Evolutionary conservation across 2,888 invertebrate genomes (phyloP), one percentile per base, ranked within the genome.

Genomic region (Leptarthrus brevirostris): DNA sequence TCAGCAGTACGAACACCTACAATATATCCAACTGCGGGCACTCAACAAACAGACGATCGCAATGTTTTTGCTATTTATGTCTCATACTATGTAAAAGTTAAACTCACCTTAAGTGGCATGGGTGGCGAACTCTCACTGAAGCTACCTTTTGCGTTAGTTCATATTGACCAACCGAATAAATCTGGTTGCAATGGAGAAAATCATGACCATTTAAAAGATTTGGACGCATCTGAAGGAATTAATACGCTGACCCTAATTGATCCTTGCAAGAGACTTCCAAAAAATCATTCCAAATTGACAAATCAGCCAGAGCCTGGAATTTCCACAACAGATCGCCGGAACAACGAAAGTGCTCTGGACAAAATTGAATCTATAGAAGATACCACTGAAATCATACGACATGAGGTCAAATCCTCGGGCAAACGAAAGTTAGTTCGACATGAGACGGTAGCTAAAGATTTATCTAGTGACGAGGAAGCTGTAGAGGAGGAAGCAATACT

Each of bases 1-100:
- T 89, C 89, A 3, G 89, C 89, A n/a, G 87, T 89, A 12, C 82
- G 90, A 61, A 86, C 81, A 10, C 84, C 82, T 2, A 81, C 80
- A 16, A 77, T 79, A 18, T 77, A 78, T 0, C 75, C 72, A 2
- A 8, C 36, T 12, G 56, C 16, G 18, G 22, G 10, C 24, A 3
- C 36, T 18, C 74, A 74, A 8, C 87, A 88, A 14, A 89, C 90
- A 0, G 91, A 93, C 77, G 93, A 93, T 78, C 88, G 94, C 74
- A 95, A 95, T 83, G 94, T 93, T 0, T 95, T 95, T 80, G 95
- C 95, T 71, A 95, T 95, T 79, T 95, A 95, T 86, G 95, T 95
- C 8, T 94, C 94, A 0, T 95, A 95, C 82, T 95, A 95, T 82
- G 94, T 95, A 5, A 95, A 95, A 88, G 92, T 95, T 0, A 94